Evolutionary conservation across 2,888 invertebrate genomes (phyloP).

Genomic region (Eueremaeus valkanovi): DNA sequence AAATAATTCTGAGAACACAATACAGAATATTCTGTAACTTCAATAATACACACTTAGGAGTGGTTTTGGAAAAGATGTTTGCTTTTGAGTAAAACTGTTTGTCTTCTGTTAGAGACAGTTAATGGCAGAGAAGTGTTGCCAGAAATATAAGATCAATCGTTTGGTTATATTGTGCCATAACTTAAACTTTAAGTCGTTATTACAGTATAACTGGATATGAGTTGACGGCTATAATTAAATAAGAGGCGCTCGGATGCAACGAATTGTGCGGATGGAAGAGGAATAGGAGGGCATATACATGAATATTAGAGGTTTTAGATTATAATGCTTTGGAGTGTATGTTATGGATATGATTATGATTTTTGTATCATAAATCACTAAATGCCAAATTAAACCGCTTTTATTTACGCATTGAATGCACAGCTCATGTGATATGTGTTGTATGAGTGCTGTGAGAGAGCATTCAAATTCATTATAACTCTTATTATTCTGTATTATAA

Average conservation of each 20-base stretch:
- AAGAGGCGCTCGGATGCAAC: not conserved
- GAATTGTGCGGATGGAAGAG: no score
- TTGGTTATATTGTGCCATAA: not conserved
- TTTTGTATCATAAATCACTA: constrained; percentile 8
- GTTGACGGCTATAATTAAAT: constrained; percentile 22
- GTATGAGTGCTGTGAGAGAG: no score
- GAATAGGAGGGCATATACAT: not conserved
- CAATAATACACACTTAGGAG: no score
- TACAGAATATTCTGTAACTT: no score
- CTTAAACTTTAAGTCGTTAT: not conserved
- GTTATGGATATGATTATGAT: not conserved
- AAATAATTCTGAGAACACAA: no score
- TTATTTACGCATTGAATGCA: not conserved
- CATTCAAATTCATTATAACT: no score
- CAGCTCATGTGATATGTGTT: not conserved
- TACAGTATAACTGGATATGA: not conserved
- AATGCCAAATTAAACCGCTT: constrained; percentile 3
- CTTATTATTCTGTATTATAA: not conserved
- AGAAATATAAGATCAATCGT: not conserved
- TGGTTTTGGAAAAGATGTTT: no score
- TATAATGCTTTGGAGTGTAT: not conserved
- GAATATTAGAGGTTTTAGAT: not conserved
- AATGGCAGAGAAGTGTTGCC: not conserved
- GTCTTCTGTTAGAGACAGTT: not conserved
- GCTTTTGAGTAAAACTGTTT: not conserved